phyloP scores from a whole-genome alignment of 2,797 vertebrate genomes.

The Morus bassanus region DNA sequence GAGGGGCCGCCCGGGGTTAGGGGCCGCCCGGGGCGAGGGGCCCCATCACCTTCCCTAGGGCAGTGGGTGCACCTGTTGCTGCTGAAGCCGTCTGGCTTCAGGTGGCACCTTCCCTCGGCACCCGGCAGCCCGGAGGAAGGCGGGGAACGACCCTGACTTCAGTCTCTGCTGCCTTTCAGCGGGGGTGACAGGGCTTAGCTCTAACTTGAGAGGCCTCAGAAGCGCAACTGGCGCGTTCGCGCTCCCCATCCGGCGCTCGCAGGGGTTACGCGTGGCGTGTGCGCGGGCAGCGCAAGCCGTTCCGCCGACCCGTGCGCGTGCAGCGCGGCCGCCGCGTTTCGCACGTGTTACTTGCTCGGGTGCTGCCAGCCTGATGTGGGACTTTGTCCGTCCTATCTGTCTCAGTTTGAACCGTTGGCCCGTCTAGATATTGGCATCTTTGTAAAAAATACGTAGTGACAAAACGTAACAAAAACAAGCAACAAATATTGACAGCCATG shows the following conservation, averaged over 20 bases:
- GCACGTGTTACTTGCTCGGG: accelerated
- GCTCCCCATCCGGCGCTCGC: accelerated
- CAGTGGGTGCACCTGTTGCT: background rate
- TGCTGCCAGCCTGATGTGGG: accelerated
- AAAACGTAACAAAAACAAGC: background rate
- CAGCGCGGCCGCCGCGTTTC: accelerated
- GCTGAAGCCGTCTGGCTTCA: accelerated
- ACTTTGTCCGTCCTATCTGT: background rate
- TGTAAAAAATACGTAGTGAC: background rate
- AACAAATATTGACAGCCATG: accelerated
- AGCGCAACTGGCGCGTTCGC: accelerated
- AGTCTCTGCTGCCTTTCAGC: background rate
- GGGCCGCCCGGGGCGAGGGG: background rate
- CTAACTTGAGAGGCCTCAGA: accelerated
- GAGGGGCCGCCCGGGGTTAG: background rate
- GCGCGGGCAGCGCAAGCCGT: accelerated
- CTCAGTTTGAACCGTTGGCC: too few species aligned
- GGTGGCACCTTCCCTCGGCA: accelerated
- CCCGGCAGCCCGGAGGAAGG: background rate
- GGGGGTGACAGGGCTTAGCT: too few species aligned
- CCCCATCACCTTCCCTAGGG: too few species aligned
- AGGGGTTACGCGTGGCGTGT: accelerated
- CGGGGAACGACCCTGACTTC: background rate
- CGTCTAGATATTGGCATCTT: accelerated
- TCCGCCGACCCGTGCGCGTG: accelerated